Conservation (phyloP, 2,888 invertebrate species). For the Nowickia ferox region DNA sequence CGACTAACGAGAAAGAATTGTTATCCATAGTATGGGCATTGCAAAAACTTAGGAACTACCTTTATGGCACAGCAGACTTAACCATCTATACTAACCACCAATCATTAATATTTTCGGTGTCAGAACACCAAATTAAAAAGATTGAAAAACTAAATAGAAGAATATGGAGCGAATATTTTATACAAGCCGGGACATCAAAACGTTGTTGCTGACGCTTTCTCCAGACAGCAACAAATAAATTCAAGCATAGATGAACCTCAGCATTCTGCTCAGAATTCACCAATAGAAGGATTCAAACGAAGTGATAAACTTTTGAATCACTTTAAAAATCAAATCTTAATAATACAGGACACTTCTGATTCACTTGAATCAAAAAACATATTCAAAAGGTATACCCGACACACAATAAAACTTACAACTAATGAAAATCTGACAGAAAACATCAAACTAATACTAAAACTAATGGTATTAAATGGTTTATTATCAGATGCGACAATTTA, state of each 20-base stretch:
- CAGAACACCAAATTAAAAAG: background rate
- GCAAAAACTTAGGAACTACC: no score
- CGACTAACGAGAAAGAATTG: no score
- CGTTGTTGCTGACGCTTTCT: conserved; percentile 3
- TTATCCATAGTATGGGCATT: no score
- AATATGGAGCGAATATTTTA: background rate
- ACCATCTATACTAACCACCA: no score
- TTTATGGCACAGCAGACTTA: no score
- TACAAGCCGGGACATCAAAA: conserved; percentile 6
- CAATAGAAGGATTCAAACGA: background rate
- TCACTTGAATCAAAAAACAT: conserved; percentile 8
- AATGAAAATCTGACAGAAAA: background rate
- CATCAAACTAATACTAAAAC: no score
- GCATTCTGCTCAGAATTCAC: background rate
- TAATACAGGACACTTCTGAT: no score
- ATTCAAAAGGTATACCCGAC: conserved; percentile 14
- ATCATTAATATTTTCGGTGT: no score
- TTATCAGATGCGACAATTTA: background rate
- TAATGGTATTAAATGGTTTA: no score
- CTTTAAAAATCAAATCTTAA: no score
- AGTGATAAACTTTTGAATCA: no score
- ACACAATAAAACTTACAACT: conserved; percentile 4
- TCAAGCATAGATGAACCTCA: conserved; percentile 1
- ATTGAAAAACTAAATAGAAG: background rate
- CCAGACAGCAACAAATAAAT: conserved; percentile 4